phyloP scores from a whole-genome alignment of 2,888 invertebrate species.

The Ophion costatus region DNA sequence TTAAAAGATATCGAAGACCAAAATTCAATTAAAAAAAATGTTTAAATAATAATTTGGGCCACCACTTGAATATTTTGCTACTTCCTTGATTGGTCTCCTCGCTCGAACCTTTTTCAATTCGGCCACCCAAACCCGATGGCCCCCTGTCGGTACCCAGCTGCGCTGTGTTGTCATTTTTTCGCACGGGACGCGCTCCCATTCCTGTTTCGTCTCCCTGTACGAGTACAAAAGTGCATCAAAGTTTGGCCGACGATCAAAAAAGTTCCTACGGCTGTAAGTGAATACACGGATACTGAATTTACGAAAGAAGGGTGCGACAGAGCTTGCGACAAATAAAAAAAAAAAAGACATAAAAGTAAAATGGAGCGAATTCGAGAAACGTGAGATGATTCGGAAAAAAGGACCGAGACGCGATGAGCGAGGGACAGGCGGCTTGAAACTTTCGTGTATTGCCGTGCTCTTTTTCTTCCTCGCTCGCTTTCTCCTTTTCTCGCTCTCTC shows the following conservation, averaged over 20 bases:
- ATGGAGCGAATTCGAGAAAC: constrained; percentile 33
- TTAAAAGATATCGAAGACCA: no score
- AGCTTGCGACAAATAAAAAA: constrained; percentile 12
- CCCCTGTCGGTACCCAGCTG: no score
- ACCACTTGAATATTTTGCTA: no score
- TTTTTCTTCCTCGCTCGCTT: not conserved
- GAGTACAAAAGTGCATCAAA: constrained; percentile 40
- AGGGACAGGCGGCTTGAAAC: constrained; percentile 26
- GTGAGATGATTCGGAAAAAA: constrained; percentile 23
- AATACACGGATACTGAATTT: not conserved
- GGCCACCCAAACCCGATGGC: no score
- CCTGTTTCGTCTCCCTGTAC: not conserved
- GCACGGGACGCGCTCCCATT: not conserved
- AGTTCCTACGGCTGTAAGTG: constrained; percentile 15
- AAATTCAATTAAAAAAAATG: no score
- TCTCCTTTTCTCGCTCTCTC: constrained; percentile 18
- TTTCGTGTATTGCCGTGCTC: constrained; percentile 54
- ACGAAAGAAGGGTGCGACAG: constrained; percentile 12
- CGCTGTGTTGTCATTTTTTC: not conserved
- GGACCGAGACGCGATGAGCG: constrained; percentile 19
- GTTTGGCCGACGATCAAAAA: constrained; percentile 50
- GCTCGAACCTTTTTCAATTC: no score
- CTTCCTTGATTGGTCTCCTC: no score
- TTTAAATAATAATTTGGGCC: no score
- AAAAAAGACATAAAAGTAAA: constrained; percentile 10